Evolutionary conservation across 2,113 vertebrate species (phyloP).

Genomic region (Helogale parvula): DNA sequence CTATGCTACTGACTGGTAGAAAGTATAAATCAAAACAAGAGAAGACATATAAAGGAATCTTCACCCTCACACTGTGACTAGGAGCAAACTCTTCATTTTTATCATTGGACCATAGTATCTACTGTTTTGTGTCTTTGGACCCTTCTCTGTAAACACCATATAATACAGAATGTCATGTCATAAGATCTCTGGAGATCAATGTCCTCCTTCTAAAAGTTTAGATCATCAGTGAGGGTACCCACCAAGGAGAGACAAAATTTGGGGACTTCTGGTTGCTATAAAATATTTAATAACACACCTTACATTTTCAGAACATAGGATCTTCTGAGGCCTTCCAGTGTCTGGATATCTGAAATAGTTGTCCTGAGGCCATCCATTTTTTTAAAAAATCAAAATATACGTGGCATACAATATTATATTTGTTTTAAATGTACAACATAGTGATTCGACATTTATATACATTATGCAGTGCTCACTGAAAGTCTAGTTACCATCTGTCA

Average conservation of each 20-base stretch:
- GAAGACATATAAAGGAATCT: neutral
- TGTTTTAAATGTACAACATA: neutral
- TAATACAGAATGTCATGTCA: neutral
- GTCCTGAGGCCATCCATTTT: neutral
- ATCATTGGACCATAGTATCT: neutral
- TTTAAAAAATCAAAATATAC: neutral
- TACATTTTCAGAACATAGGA: neutral
- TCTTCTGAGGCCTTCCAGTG: neutral
- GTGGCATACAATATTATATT: neutral
- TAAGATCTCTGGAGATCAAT: neutral
- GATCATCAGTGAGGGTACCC: neutral
- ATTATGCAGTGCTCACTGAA: neutral
- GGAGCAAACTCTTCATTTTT: neutral
- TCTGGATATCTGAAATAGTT: neutral
- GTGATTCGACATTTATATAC: neutral
- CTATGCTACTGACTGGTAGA: neutral
- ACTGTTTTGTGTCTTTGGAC: neutral
- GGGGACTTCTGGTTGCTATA: neutral
- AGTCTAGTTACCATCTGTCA: neutral
- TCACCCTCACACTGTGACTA: neutral
- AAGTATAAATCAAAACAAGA: neutral
- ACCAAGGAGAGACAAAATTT: neutral
- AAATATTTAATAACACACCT: neutral
- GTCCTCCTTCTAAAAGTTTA: neutral
- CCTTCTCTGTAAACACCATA: neutral